Evolutionary conservation across 1,140 invertebrate genomes (phyloP).

Genomic region (Ceratosolen solmsi): DNA sequence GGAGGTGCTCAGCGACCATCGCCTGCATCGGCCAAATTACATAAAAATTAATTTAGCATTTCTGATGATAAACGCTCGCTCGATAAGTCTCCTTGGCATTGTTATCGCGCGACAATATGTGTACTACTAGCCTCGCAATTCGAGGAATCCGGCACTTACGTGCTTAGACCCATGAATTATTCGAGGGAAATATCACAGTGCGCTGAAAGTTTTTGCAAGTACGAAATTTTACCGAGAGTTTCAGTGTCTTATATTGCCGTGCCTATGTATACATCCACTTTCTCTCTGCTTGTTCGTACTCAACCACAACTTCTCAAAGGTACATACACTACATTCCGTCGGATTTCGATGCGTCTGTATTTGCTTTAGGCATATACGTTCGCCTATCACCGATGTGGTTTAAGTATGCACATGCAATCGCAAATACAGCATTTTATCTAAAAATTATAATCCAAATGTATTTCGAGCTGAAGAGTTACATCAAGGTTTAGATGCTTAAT

Average conservation of each 20-base stretch:
- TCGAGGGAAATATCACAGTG: not conserved
- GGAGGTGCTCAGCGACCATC: not conserved
- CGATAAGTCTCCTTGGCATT: too few species aligned
- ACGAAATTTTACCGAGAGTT: not conserved
- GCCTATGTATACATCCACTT: not conserved
- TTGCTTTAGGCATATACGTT: not conserved
- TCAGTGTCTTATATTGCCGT: not conserved
- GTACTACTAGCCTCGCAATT: too few species aligned
- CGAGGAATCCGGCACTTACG: too few species aligned
- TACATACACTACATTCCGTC: not conserved
- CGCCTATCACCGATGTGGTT: not conserved
- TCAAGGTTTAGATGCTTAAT: not conserved
- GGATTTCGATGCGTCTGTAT: not conserved
- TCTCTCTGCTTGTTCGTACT: not conserved
- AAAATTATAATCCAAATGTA: not conserved
- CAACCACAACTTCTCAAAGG: not conserved
- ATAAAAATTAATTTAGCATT: constrained; percentile 14
- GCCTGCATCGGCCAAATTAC: not conserved
- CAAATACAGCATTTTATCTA: not conserved
- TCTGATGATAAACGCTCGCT: not conserved
- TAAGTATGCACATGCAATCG: not conserved
- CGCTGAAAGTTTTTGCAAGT: not conserved
- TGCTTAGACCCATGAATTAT: too few species aligned
- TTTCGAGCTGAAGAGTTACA: not conserved
- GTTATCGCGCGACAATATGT: not conserved